Percentiles rank a stretch among this genome's conserved stretches.
These are phyloP conservation scores for Zaprionus obscuricornis DNA, from an alignment of 2,888 invertebrate species.

Conservation along the genomic window DNA sequence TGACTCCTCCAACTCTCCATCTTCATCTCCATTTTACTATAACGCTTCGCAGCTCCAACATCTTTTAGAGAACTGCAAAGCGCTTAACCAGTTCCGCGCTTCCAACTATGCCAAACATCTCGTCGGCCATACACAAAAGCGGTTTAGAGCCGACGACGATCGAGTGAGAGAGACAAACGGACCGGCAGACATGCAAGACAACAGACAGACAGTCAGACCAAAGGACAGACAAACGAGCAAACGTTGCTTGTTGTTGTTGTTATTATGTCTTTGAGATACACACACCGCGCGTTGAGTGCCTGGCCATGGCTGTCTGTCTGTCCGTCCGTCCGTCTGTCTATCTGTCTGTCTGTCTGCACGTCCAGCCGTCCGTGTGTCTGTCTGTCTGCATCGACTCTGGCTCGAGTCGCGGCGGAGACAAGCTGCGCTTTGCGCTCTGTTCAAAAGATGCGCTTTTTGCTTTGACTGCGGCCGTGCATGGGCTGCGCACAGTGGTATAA, in stretches of 20 bases:
- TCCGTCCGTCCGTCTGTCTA: too few species aligned
- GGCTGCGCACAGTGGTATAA: conserved; percentile 52
- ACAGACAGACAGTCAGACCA: conserved; percentile 26
- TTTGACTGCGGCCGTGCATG: conserved; percentile 58
- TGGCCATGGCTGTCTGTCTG: conserved; percentile 28
- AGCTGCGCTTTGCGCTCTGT: conserved; percentile 71
- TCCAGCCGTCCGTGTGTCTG: too few species aligned
- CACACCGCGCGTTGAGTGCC: conserved; percentile 43
- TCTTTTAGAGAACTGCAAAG: conserved; percentile 7
- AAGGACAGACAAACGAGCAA: conserved; percentile 42
- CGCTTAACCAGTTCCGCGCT: conserved; percentile 67
- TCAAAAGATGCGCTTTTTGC: conserved; percentile 75
- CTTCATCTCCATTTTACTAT: conserved; percentile 27
- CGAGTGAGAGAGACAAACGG: conserved; percentile 41
- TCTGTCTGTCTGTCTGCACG: conserved; percentile 9
- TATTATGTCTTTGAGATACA: conserved; percentile 57
- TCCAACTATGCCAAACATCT: conserved; percentile 76
- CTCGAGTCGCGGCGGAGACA: conserved; percentile 43
- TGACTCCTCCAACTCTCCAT: conserved; percentile 41
- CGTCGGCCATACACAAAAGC: conserved; percentile 71
- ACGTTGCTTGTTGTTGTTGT: conserved; percentile 14
- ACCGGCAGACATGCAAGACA: conserved; percentile 27
- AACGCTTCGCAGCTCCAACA: conserved; percentile 17
- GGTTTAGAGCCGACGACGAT: conserved; percentile 65
- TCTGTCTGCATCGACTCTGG: conserved; percentile 8